Evolutionary conservation across 2,797 vertebrate species (phyloP), one percentile per base, ranked within the genome.

Genomic region (Cynopterus sphinx): DNA sequence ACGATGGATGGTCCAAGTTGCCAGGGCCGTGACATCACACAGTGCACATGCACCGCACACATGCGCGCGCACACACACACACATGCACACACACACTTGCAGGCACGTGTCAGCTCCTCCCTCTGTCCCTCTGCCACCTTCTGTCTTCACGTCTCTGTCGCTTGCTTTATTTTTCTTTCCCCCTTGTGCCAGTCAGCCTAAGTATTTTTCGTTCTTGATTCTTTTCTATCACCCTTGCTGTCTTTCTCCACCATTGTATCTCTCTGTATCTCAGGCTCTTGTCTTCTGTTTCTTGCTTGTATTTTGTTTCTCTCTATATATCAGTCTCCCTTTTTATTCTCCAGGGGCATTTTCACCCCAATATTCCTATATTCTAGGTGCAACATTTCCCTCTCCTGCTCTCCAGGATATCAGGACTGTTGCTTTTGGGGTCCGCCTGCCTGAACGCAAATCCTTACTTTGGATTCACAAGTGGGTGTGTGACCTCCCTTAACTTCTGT

Each of bases 41-140:
- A 2, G 71, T 0, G 0, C 81, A 15, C 31, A 21, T 0, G 8
- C 51, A 17, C 33, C 33, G 33, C 33, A 33, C 79, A 13, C n/a
- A 19, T 0, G 9, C 49, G 11, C 49, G 11, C 33, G 13, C 33
- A 33, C 49, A 5, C 1, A 2, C 10, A 4, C 2, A 2, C 10
- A 4, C 43, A n/a, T 11, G 13, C 39, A 9, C 10, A n/a, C n/a
- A n/a, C 2, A 2, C 13, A 15, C 12, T n/a, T 49, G 49, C 49
- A 16, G 15, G 15, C 16, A 22, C 28, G 28, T 6, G 26, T 7
- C 1, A 3, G 8, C n/a, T 33, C 31, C 8, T 67, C 22, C 36
- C 26, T 28, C 26, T 15, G 2, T 75, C 71, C 49, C 24, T 67
- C 13, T 0, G 2, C 67, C 65, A 67, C 61, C 67, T 19, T 24